A percentile compares a stretch with the other conserved stretches of the same genome.
Evolutionary conservation across 2,797 vertebrate species (phyloP).

Genomic region (Rhabdomys pumilio): DNA sequence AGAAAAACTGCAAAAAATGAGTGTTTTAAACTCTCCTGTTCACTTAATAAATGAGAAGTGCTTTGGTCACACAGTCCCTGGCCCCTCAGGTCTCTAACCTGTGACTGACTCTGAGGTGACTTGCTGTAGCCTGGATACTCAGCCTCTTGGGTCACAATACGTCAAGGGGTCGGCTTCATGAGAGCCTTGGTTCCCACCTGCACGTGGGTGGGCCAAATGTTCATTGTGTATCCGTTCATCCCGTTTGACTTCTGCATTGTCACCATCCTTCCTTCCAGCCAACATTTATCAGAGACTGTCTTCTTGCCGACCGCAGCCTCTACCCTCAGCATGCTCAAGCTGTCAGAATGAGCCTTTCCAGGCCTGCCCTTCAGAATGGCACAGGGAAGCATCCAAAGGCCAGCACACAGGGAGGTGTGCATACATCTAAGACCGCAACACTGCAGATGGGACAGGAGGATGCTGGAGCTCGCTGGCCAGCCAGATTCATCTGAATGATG

Average conservation of each 20-base stretch:
- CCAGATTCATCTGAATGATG: neutral
- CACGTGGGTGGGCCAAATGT: neutral
- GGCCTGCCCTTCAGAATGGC: neutral
- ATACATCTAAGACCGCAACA: neutral
- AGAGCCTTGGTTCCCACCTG: neutral
- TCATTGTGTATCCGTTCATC: neutral
- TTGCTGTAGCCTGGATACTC: neutral
- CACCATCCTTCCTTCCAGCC: neutral
- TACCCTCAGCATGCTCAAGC: neutral
- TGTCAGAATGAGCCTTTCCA: neutral
- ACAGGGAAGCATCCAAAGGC: neutral
- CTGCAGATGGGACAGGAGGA: too few relatives aligned
- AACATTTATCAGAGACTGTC: neutral
- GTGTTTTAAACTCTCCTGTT: neutral
- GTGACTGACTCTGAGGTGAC: neutral
- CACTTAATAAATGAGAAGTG: neutral
- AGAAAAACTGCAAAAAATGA: neutral
- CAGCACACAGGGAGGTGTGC: neutral
- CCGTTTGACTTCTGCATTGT: neutral
- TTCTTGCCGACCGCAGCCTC: neutral
- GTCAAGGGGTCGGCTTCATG: constrained; percentile 12
- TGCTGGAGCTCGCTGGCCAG: neutral
- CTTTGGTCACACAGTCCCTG: neutral
- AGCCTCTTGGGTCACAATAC: neutral
- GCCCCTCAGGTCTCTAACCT: neutral